Base-by-base conservation (phyloP, 2,113 vertebrate genomes). In the Zosterops pallidus region DNA sequence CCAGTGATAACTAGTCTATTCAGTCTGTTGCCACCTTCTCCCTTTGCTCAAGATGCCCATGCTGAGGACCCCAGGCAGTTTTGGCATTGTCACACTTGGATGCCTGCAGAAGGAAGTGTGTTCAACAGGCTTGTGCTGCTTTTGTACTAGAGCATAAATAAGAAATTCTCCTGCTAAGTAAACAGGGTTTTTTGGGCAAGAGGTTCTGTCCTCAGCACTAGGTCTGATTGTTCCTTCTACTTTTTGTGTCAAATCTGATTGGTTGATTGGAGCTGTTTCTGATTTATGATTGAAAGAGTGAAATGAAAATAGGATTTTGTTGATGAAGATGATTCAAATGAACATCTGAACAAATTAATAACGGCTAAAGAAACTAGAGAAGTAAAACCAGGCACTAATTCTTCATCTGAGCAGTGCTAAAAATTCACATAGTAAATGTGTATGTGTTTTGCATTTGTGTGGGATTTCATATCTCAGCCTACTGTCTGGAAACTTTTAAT, bases 321-420 rank as follows among this genome's bases (percentile, higher is more conserved):
- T 83, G 69, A 22, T 67, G 14, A 71, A 63, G 50, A 55, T 28
- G 13, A 59, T 69, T 94, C 39, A 76, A 89, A 21, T 42, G 21
- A 77, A 41, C 14, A 7, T 62, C 42, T 83, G 39, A 70, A 76
- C 24, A 83, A 90, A 74, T 47, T 29, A 46, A 53, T 60, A 87
- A 94, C 92, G 57, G 63, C 37, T n/a, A 86, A 64, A 57, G 49
- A 84, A 92, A 96, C 87, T 90, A 84, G 47, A 96, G 90, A 97
- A 97, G 83, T 96, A 64, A 68, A 87, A 90, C 7, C 8, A 69
- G 68, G 63, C 47, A 82, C 39, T 64, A 25, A 63, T 95, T 95
- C 68, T 96, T 95, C 64, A 70, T 95, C 74, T 86, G 83, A 93
- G 75, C 56, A 79, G 12, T 47, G 56, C 46, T 88, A 70, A 90